A percentile compares a stretch with the other conserved stretches of the same genome.
Evolutionary conservation across 1,140 invertebrate genomes (phyloP).

Genomic region (Andrena cerasifolii): DNA sequence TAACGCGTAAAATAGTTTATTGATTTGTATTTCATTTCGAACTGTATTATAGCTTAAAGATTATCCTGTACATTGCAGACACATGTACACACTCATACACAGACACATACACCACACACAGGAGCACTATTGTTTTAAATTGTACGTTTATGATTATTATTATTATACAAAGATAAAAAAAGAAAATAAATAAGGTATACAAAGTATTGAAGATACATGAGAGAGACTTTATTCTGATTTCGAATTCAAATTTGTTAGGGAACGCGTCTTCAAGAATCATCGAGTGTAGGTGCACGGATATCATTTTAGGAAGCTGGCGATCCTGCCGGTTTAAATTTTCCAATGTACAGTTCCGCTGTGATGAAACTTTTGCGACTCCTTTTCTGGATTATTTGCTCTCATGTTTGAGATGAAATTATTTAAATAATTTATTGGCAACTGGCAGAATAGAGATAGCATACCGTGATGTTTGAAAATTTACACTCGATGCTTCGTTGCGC

Average conservation of each 20-base stretch:
- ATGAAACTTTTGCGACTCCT: too few species aligned
- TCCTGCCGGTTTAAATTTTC: too few species aligned
- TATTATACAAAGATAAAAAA: slow-evolving; percentile 80
- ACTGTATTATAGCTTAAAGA: slow-evolving; percentile 82
- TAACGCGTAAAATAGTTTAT: slow-evolving; percentile 79
- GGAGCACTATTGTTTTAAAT: slow-evolving; percentile 80
- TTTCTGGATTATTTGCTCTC: neutral
- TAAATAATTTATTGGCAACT: neutral
- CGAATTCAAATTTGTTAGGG: slow-evolving; percentile 51
- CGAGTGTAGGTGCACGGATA: slow-evolving; percentile 19
- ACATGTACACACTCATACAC: slow-evolving; percentile 78
- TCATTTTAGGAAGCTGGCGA: too few species aligned
- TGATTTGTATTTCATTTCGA: slow-evolving; percentile 81
- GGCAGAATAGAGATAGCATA: slow-evolving; percentile 13
- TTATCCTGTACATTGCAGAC: slow-evolving; percentile 82
- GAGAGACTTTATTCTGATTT: slow-evolving; percentile 78
- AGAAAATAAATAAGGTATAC: slow-evolving; percentile 80
- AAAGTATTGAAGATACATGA: slow-evolving; percentile 79
- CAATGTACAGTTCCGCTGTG: too few species aligned
- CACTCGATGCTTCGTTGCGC: slow-evolving; percentile 68
- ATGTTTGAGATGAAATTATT: neutral
- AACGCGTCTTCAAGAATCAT: slow-evolving; percentile 64
- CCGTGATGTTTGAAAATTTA: slow-evolving; percentile 39
- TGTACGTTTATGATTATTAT: slow-evolving; percentile 81
- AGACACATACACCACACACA: slow-evolving; percentile 61